Percentiles rank a stretch among this genome's conserved stretches.
These are phyloP conservation scores for Cerastoderma edule DNA, from an alignment of 2,888 invertebrate species.

Conservation along the genomic window DNA sequence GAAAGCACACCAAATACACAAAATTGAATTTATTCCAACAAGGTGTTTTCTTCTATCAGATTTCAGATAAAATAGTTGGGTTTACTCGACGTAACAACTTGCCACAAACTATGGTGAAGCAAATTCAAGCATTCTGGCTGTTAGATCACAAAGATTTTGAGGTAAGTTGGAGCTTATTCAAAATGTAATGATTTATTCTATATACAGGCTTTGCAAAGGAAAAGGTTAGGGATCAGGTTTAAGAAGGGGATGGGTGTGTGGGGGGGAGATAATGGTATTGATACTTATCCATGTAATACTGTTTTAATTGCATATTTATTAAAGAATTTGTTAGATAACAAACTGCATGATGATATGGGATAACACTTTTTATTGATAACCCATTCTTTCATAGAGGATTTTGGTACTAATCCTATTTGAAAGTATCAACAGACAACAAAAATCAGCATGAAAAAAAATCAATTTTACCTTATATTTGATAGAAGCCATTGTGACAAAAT, in stretches of 20 bases:
- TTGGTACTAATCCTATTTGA: too few species aligned
- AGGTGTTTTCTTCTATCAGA: constrained; percentile 79
- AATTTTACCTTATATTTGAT: too few species aligned
- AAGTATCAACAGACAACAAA: too few species aligned
- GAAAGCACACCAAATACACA: neutral
- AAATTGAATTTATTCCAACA: neutral
- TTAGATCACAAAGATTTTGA: constrained; percentile 93
- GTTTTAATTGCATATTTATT: too few species aligned
- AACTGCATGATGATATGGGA: too few species aligned
- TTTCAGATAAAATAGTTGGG: constrained; percentile 90
- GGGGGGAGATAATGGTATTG: neutral
- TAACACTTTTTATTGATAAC: too few species aligned
- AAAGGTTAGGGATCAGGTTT: neutral
- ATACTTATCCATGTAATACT: neutral
- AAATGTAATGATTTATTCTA: neutral
- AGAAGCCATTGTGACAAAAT: too few species aligned
- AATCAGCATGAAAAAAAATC: too few species aligned
- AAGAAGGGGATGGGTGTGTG: neutral
- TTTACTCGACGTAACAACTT: constrained; percentile 92
- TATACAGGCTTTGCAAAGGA: neutral
- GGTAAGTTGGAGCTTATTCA: constrained; percentile 83
- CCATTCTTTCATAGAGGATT: too few species aligned
- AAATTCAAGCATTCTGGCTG: constrained; percentile 94
- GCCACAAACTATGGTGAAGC: constrained; percentile 89
- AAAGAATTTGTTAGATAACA: too few species aligned